A percentile compares a stretch with the other conserved stretches of the same genome.
Evolutionary conservation across 64 coral and sea anemone genomes (phyloP).

Genomic region (Platygyra sinensis): DNA sequence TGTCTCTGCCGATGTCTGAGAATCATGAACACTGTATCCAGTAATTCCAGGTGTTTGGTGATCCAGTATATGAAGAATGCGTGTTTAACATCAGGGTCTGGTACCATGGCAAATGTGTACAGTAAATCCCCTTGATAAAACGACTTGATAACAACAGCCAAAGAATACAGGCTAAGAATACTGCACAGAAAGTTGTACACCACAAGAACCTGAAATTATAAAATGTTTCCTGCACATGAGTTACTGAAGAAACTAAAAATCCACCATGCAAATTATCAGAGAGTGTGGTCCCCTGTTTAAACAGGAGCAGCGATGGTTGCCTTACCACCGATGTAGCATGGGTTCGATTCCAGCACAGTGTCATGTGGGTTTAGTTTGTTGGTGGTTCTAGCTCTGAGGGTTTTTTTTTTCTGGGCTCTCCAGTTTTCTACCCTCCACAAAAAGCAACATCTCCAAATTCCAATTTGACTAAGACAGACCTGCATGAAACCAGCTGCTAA

Average conservation of each 20-base stretch:
- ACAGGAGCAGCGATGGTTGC: too few relatives aligned
- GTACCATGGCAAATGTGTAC: slow-evolving; percentile 75
- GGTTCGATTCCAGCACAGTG: too few relatives aligned
- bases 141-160: slow-evolving; percentile 37
- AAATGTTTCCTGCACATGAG: not conserved
- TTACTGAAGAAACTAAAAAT: not conserved
- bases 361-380: too few relatives aligned
- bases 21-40: slow-evolving; percentile 98
- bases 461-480: too few relatives aligned
- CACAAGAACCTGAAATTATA: slow-evolving; percentile 72
- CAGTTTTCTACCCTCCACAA: too few relatives aligned
- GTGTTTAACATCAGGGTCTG: slow-evolving; percentile 75
- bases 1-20: slow-evolving; percentile 90
- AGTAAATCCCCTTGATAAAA: slow-evolving; percentile 43
- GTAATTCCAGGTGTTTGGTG: slow-evolving; percentile 85
- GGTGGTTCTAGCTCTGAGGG: too few relatives aligned
- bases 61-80: slow-evolving; percentile 73
- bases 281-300: too few relatives aligned
- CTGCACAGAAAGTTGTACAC: slow-evolving; percentile 91
- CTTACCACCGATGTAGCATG: too few relatives aligned
- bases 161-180: slow-evolving; percentile 78
- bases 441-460: too few relatives aligned
- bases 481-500: too few relatives aligned
- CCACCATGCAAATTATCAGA: not conserved
- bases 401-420: too few relatives aligned